A percentile compares a stretch with the other conserved stretches of the same genome.
Evolutionary conservation across 2,113 vertebrate genomes (phyloP).

Genomic region (Solenodon paradoxus): DNA sequence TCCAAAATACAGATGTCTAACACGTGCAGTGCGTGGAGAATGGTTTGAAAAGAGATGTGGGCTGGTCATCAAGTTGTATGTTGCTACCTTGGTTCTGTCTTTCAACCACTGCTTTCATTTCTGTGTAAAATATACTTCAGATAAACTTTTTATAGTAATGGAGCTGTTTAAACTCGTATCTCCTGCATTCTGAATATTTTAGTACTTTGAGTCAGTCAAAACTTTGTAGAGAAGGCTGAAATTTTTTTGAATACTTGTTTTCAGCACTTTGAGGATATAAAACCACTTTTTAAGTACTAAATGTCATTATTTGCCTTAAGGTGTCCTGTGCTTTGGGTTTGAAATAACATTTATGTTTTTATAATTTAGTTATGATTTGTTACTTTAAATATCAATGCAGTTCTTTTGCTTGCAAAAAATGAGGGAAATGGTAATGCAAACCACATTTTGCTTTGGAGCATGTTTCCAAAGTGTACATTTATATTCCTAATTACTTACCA

Average conservation of each 20-base stretch:
- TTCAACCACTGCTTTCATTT: not conserved
- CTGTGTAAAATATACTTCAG: not conserved
- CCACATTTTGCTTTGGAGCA: not conserved
- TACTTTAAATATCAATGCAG: conserved; percentile 18
- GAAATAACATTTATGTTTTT: conserved; percentile 47
- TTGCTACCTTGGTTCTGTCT: not conserved
- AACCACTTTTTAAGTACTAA: conserved; percentile 38
- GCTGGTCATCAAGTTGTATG: not conserved
- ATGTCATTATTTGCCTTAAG: conserved; percentile 43
- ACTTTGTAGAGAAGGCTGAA: not conserved
- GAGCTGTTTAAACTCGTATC: not conserved
- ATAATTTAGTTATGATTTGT: conserved; percentile 30
- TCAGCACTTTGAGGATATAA: conserved; percentile 63
- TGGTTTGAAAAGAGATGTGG: not conserved
- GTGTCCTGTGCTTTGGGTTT: not conserved
- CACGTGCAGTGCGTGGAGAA: not conserved
- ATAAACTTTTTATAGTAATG: not conserved
- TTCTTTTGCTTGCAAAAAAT: conserved; percentile 3
- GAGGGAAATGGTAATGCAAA: not conserved
- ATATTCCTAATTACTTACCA: not conserved
- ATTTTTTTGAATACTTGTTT: conserved; percentile 36
- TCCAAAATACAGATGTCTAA: not conserved
- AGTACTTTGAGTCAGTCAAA: not conserved
- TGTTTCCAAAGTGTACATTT: not conserved
- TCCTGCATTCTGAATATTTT: not conserved